phyloP scores from a whole-genome alignment of 1,140 invertebrate species.

The Rhynchophorus ferrugineus region DNA sequence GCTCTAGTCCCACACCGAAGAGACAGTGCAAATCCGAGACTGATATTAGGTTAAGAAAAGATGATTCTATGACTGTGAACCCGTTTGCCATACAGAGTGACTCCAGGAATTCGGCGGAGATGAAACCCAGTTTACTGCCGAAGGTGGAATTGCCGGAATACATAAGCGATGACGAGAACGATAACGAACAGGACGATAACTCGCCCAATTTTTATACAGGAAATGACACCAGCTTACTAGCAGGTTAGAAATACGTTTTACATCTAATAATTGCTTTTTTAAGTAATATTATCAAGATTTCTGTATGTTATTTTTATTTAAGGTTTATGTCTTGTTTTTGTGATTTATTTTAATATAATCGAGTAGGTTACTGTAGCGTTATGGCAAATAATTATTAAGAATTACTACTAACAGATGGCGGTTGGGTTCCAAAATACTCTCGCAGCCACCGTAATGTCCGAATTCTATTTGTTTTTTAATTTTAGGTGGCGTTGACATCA shows the following conservation, averaged over 20 bases:
- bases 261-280: too few species aligned
- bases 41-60: conserved; percentile 28
- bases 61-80: conserved; percentile 27
- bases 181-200: conserved; percentile 28
- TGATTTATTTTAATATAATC: conserved; percentile 20
- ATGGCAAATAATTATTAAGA: conserved; percentile 19
- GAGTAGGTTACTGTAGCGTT: conserved; percentile 20
- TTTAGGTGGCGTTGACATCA: conserved; percentile 37
- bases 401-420: too few species aligned
- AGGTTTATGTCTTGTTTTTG: too few species aligned
- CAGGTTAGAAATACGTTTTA: too few species aligned
- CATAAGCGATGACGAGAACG: conserved; percentile 47
- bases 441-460: too few species aligned
- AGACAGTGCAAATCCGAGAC: conserved; percentile 31
- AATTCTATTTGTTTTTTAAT: conserved; percentile 7
- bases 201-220: conserved; percentile 15
- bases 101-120: conserved; percentile 19
- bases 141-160: conserved; percentile 54
- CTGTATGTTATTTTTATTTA: too few species aligned
- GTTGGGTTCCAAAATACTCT: too few species aligned
- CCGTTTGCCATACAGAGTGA: conserved; percentile 30
- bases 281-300: too few species aligned
- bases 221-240: too few species aligned
- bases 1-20: conserved; percentile 30
- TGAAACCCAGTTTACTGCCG: conserved; percentile 34